phyloP scores from a whole-genome alignment of 2,797 vertebrate species.

The Tinamus major region DNA sequence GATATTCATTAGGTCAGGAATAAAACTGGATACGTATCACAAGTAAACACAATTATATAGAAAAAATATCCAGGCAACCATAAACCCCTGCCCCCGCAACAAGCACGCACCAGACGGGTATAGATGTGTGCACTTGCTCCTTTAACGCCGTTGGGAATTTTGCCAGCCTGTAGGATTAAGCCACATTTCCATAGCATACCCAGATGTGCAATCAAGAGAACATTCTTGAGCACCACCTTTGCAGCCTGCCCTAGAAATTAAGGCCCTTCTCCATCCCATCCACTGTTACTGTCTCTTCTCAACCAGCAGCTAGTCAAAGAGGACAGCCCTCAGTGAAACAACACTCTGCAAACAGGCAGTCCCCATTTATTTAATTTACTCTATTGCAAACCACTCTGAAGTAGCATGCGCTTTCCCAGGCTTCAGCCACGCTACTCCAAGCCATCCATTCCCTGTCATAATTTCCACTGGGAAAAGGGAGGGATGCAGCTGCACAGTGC shows the following conservation, averaged over 20 bases:
- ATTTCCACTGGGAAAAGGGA: slow-evolving; percentile 47
- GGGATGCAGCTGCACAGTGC: slow-evolving; percentile 37
- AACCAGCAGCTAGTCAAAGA: not conserved
- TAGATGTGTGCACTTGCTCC: slow-evolving; percentile 10
- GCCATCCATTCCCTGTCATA: not conserved
- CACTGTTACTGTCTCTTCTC: not conserved
- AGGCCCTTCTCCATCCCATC: not conserved
- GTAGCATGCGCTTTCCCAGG: slow-evolving; percentile 36
- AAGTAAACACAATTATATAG: not conserved
- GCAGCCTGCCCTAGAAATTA: not conserved
- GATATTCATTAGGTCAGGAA: not conserved
- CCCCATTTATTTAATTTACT: not conserved
- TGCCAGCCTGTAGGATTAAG: not conserved
- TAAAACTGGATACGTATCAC: not conserved
- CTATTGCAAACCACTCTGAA: slow-evolving; percentile 32
- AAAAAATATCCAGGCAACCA: not conserved
- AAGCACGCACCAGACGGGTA: not conserved
- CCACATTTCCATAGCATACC: not conserved
- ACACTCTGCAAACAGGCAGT: not conserved
- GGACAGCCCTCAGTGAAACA: not conserved
- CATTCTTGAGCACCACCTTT: slow-evolving; percentile 29
- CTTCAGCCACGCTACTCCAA: not conserved
- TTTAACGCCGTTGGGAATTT: not conserved
- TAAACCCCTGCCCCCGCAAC: not conserved
- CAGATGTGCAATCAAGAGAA: slow-evolving; percentile 13